Evolutionary conservation across 2,888 invertebrate species (phyloP).

Genomic region (Lymantria monacha): DNA sequence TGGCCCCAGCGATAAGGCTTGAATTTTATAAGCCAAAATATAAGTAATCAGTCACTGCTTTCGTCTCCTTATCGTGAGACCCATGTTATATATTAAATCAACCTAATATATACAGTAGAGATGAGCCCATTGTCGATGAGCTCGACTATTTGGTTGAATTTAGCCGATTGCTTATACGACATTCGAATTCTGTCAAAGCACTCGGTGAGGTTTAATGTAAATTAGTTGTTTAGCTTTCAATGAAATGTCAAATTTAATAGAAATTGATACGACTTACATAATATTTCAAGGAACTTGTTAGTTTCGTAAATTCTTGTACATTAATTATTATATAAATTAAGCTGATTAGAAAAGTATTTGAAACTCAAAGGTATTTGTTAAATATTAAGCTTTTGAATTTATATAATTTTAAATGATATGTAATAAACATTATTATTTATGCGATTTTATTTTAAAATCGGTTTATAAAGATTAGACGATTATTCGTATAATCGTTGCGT

Average conservation of each 20-base stretch:
- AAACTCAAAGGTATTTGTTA: no score
- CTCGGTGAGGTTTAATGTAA: neutral
- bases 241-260: neutral
- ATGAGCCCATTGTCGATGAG: slow-evolving; percentile 20
- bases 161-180: slow-evolving; percentile 13
- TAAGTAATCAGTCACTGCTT: slow-evolving; percentile 34
- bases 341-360: no score
- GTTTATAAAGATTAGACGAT: slow-evolving; percentile 17
- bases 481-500: slow-evolving; percentile 19
- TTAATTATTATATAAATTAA: no score
- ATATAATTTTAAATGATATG: no score
- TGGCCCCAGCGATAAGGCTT: slow-evolving; percentile 24
- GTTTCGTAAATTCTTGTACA: no score
- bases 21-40: slow-evolving; percentile 34
- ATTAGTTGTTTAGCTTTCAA: neutral
- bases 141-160: slow-evolving; percentile 17
- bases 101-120: slow-evolving; percentile 26
- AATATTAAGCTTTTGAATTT: no score
- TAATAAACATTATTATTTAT: no score
- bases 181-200: neutral
- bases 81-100: slow-evolving; percentile 36
- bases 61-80: slow-evolving; percentile 20
- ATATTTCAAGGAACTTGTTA: no score
- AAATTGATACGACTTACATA: neutral
- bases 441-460: neutral